Percentiles rank a stretch among this genome's conserved stretches.
Evolutionary conservation across 2,888 invertebrate species (phyloP).

Genomic region (Brachyopa scutellaris): DNA sequence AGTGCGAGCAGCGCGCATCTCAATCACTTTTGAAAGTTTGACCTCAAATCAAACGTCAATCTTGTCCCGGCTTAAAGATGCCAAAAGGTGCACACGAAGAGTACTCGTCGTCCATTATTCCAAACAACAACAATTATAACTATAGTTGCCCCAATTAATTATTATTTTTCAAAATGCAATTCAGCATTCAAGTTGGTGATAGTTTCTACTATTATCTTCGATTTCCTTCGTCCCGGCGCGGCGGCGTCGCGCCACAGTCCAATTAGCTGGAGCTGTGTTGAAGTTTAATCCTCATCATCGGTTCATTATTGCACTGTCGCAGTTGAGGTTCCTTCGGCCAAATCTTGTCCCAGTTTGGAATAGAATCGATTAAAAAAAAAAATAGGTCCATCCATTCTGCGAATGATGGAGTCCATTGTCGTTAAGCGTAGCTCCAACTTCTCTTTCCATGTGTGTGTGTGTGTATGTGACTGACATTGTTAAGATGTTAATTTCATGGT

Average conservation of each 20-base stretch:
- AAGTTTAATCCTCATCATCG: conserved; percentile 30
- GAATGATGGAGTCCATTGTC: not conserved
- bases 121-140: conserved; percentile 66
- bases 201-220: conserved; percentile 22
- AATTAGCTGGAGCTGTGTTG: conserved; percentile 41
- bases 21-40: conserved; percentile 72
- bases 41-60: conserved; percentile 71
- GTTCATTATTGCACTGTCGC: conserved; percentile 30
- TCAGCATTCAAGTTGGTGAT: conserved; percentile 51
- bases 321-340: conserved; percentile 39
- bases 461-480: conserved; percentile 61
- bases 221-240: not conserved
- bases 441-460: too few relatives aligned
- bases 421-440: conserved; percentile 33
- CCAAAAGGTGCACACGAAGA: conserved; percentile 35
- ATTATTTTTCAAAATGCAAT: conserved; percentile 72
- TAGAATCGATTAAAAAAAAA: conserved; percentile 21
- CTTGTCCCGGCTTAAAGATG: conserved; percentile 15
- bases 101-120: conserved; percentile 46
- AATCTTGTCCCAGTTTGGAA: conserved; percentile 58
- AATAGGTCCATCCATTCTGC: not conserved
- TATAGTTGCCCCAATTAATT: conserved; percentile 70
- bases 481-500: conserved; percentile 72
- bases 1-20: conserved; percentile 46
- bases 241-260: conserved; percentile 12